phyloP scores from a whole-genome alignment of 2,797 vertebrate species.

The Rhinophrynus dorsalis region DNA sequence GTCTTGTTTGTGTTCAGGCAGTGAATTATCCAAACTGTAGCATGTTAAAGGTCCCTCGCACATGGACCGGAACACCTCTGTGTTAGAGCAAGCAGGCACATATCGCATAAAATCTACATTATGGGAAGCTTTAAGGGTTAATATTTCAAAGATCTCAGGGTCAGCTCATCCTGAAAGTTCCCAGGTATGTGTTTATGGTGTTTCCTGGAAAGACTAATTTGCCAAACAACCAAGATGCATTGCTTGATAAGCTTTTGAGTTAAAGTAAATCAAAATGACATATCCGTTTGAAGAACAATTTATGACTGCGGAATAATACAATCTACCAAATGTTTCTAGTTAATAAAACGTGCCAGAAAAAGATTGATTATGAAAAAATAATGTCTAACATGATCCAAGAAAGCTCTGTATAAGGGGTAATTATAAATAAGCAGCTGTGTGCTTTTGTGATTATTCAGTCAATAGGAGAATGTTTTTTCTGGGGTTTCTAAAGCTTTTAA shows the following conservation, averaged over 20 bases:
- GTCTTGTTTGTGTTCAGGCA: no score
- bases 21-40: no score
- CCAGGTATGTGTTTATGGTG: no score
- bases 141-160: no score
- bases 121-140: no score
- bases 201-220: constrained; percentile 7
- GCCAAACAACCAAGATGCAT: constrained; percentile 16
- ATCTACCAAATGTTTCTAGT: neutral
- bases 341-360: neutral
- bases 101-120: no score
- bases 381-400: neutral
- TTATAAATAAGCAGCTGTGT: constrained; percentile 48
- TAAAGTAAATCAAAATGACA: constrained; percentile 40
- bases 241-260: constrained; percentile 20
- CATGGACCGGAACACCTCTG: no score
- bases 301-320: neutral
- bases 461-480: no score
- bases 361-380: neutral
- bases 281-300: neutral
- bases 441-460: constrained; percentile 55
- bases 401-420: constrained; percentile 30
- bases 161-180: no score
- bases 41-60: no score
- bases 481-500: no score
- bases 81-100: no score